phyloP scores from a whole-genome alignment of 2,797 vertebrate species.

The Xyrichtys novacula region DNA sequence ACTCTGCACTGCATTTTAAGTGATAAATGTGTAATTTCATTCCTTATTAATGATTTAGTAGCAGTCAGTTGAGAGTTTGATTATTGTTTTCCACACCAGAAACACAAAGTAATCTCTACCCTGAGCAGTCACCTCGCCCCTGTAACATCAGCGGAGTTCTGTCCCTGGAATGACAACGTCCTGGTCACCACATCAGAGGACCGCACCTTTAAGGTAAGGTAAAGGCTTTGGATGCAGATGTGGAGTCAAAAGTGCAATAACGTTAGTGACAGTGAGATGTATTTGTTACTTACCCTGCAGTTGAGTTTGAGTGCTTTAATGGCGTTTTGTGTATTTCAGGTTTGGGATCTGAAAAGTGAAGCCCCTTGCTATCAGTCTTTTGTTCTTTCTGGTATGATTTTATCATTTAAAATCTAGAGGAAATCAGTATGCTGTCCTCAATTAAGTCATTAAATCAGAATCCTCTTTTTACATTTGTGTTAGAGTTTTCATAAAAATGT shows the following conservation, averaged over 20 bases:
- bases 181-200: conserved; percentile 92
- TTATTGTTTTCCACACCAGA: conserved; percentile 60
- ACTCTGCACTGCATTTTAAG: background rate
- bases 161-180: conserved; percentile 82
- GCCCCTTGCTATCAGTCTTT: conserved; percentile 85
- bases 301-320: background rate
- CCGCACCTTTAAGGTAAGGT: conserved; percentile 92
- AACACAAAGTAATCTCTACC: conserved; percentile 69
- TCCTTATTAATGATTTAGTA: too few relatives aligned
- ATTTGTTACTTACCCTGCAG: background rate
- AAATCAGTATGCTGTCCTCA: background rate
- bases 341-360: conserved; percentile 86
- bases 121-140: conserved; percentile 85
- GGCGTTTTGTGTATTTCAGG: conserved; percentile 69
- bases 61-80: background rate
- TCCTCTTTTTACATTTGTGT: too few relatives aligned
- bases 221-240: too few relatives aligned
- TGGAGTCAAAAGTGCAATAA: background rate
- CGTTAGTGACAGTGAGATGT: too few relatives aligned
- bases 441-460: too few relatives aligned
- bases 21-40: background rate
- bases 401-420: too few relatives aligned
- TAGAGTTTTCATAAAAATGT: background rate
- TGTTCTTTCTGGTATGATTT: conserved; percentile 88
- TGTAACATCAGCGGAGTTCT: conserved; percentile 91